Base-by-base conservation (phyloP, 2,797 vertebrate species). In the Acipenser transmontanus region DNA sequence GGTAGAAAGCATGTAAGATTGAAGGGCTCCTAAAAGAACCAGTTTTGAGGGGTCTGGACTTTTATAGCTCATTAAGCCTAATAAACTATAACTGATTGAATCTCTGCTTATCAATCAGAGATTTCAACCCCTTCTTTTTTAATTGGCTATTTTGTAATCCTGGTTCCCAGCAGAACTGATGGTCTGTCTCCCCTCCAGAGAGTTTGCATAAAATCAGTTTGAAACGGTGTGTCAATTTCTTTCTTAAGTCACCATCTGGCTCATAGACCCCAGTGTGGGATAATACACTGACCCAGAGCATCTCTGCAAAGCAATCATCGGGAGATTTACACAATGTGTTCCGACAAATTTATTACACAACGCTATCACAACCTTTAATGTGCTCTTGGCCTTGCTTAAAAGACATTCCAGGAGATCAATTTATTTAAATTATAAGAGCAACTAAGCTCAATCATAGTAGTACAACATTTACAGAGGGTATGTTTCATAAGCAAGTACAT, bases 111-210 rank as follows among this genome's bases (percentile, higher is more conserved):
- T 92, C 93, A 86, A 88, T 83, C 89, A 85, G 91, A 95, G 93
- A 89, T 91, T 94, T 94, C 91, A 93, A 93, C 94, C 92, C 92
- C 94, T 94, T 92, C 88, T 85, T 91, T 92, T 89, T 88, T 98
- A 98, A 99, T 97, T 97, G 96, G 92, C 95, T 96, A 95, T 98
- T 98, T 94, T 97, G 95, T 98, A 95, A 95, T 95, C 95, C 95
- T 89, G 93, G 95, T 94, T 98, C 96, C 94, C 95, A 91, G 90
- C 91, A 95, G 96, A 94, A 91, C 85, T 82, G 90, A 92, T 91
- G 92, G 94, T 92, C 89, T 87, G 91, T 89, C 91, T 89, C 85
- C 86, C 91, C 95, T 94, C 95, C 81, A 77, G 94, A 95, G 96
- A 92, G 80, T 91, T 84, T 87, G 91, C 93, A 91, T 98, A 94